Evolutionary conservation across 1,140 invertebrate species (phyloP).

Genomic region (Macrocentrus cingulum): DNA sequence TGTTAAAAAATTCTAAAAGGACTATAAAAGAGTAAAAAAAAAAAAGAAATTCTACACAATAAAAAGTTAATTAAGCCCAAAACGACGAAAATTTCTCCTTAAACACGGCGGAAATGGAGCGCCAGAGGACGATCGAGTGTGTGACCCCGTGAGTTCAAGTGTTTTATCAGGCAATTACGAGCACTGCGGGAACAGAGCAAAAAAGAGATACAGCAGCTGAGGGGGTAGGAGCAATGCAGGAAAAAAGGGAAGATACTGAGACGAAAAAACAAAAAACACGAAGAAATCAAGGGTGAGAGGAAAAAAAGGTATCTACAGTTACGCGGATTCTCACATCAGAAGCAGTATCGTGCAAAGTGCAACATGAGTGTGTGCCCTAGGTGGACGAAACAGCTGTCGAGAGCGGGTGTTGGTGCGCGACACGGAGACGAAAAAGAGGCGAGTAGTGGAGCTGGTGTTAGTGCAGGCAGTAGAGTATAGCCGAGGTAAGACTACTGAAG

Average conservation of each 20-base stretch:
- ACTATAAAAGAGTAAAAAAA: too few species aligned
- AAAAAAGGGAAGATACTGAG: slow-evolving; percentile 3
- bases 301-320: slow-evolving; percentile 25
- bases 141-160: slow-evolving; percentile 21
- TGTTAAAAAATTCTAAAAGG: too few species aligned
- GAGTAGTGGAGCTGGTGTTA: slow-evolving; percentile 11
- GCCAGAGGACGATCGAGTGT: slow-evolving; percentile 29
- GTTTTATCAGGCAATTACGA: slow-evolving; percentile 38
- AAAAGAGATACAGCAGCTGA: slow-evolving; percentile 4
- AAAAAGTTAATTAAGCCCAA: too few species aligned
- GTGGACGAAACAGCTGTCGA: slow-evolving; percentile 45
- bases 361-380: slow-evolving; percentile 37
- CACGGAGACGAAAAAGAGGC: slow-evolving; percentile 22
- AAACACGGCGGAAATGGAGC: slow-evolving; percentile 25
- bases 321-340: slow-evolving; percentile 21
- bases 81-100: too few species aligned
- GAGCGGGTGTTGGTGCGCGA: slow-evolving; percentile 18
- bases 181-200: slow-evolving; percentile 17
- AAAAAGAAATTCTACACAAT: too few species aligned
- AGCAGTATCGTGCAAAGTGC: too few species aligned
- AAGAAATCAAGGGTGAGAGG: slow-evolving; percentile 27
- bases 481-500: slow-evolving; percentile 29
- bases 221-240: slow-evolving; percentile 1
- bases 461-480: slow-evolving; percentile 7
- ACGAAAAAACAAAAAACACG: slow-evolving; percentile 16